Evolutionary conservation across 2,113 vertebrate genomes (phyloP).

Genomic region (Amblyornis subalaris): DNA sequence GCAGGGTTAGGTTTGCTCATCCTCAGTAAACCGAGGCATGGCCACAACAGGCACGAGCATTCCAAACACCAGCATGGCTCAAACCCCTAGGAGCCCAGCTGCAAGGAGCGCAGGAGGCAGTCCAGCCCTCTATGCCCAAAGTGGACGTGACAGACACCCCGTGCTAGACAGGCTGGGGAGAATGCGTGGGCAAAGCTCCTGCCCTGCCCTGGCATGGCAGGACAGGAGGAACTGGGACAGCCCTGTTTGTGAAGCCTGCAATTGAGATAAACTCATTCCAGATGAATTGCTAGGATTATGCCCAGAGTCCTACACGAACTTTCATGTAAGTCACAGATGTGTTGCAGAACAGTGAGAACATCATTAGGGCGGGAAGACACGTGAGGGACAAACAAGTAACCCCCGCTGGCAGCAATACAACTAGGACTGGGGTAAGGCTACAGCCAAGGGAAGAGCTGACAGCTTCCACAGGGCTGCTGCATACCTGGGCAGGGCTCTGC

Average conservation of each 20-base stretch:
- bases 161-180: neutral
- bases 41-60: accelerated
- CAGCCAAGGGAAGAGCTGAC: neutral
- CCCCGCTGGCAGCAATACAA: neutral
- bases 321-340: neutral
- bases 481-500: neutral
- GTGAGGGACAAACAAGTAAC: neutral
- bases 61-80: neutral
- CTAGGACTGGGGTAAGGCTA: neutral
- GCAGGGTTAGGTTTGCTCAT: neutral
- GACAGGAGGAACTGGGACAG: neutral
- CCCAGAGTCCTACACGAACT: neutral
- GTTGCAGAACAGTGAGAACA: neutral
- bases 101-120: neutral
- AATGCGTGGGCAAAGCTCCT: accelerated
- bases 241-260: neutral
- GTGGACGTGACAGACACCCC: accelerated
- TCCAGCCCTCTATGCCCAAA: neutral
- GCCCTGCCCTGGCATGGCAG: neutral
- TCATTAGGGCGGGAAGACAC: neutral
- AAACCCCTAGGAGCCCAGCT: neutral
- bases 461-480: neutral
- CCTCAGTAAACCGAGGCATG: neutral
- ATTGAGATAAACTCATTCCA: neutral
- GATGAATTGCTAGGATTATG: neutral